phyloP scores from a whole-genome alignment of 2,888 invertebrate species.

The Philaethria dido region DNA sequence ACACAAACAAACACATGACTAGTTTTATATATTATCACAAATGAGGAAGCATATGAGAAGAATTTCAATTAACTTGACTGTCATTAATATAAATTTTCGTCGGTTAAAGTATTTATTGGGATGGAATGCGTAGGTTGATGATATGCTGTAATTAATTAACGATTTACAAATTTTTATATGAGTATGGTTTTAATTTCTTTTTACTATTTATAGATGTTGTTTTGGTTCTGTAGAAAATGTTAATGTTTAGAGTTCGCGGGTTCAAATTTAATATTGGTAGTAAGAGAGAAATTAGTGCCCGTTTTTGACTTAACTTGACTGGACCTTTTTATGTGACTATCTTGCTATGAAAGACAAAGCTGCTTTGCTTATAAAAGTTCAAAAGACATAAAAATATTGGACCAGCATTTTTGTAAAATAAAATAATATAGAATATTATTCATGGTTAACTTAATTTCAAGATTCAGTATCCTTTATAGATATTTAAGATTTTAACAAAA shows the following conservation, averaged over 20 bases:
- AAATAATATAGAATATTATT: too few relatives aligned
- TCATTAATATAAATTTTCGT: constrained; percentile 35
- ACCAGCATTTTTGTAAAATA: too few relatives aligned
- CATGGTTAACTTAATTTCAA: too few relatives aligned
- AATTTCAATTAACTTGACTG: constrained; percentile 28
- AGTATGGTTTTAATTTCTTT: constrained; percentile 1
- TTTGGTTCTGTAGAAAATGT: background rate
- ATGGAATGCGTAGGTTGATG: constrained; percentile 27
- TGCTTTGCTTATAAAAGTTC: too few relatives aligned
- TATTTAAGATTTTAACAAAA: too few relatives aligned
- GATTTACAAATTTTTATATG: constrained; percentile 14
- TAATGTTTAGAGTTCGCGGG: background rate
- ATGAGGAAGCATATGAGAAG: constrained; percentile 19
- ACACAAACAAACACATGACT: background rate
- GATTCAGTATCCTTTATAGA: too few relatives aligned
- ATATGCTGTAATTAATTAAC: constrained; percentile 15
- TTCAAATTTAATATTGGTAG: background rate
- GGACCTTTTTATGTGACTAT: too few relatives aligned
- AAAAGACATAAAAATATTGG: too few relatives aligned
- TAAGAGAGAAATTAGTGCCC: too few relatives aligned
- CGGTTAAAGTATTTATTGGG: constrained; percentile 20
- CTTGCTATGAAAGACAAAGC: too few relatives aligned
- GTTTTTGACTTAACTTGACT: too few relatives aligned
- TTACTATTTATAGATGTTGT: background rate
- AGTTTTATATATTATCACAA: background rate